phyloP scores from a whole-genome alignment of 1,140 invertebrate species.

The Drosophila hydei region DNA sequence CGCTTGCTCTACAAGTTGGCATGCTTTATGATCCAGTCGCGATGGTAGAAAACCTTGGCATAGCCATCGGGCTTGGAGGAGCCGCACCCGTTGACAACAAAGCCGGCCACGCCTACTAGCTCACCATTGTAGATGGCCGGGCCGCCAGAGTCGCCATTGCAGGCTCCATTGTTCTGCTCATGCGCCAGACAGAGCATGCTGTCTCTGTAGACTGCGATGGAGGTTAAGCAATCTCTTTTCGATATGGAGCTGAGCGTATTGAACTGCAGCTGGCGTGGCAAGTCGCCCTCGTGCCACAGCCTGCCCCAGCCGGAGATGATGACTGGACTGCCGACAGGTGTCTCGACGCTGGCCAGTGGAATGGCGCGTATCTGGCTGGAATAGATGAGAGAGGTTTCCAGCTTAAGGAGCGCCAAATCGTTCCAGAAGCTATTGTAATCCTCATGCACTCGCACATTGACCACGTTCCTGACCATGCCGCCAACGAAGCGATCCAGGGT shows the following conservation, averaged over 20 bases:
- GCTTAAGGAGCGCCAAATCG: slow-evolving; percentile 84
- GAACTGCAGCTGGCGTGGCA: slow-evolving; percentile 54
- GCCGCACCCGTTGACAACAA: slow-evolving; percentile 37
- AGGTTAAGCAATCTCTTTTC: slow-evolving; percentile 5
- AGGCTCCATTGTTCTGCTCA: slow-evolving; percentile 38
- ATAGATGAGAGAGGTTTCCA: slow-evolving; percentile 73
- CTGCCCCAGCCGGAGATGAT: slow-evolving; percentile 85
- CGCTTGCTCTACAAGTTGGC: slow-evolving; percentile 41
- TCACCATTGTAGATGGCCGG: slow-evolving; percentile 50
- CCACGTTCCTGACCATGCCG: slow-evolving; percentile 44
- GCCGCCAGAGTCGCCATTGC: slow-evolving; percentile 60
- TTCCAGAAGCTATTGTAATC: slow-evolving; percentile 72
- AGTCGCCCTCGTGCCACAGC: slow-evolving; percentile 51
- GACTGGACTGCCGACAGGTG: slow-evolving; percentile 36
- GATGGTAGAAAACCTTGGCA: slow-evolving; percentile 84
- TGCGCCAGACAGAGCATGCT: slow-evolving; percentile 60
- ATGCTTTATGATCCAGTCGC: slow-evolving; percentile 83
- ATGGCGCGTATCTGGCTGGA: slow-evolving; percentile 73
- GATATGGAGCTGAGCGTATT: slow-evolving; percentile 49
- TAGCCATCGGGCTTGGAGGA: slow-evolving; percentile 84
- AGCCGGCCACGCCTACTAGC: slow-evolving; percentile 54
- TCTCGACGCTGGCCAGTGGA: slow-evolving; percentile 55
- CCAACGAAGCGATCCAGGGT: slow-evolving; percentile 45
- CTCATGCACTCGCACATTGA: slow-evolving; percentile 69
- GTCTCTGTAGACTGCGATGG: slow-evolving; percentile 25